These are phyloP conservation scores for Lepidurus apus DNA, from an alignment of 1,140 invertebrate genomes.

Conservation along the genomic window DNA sequence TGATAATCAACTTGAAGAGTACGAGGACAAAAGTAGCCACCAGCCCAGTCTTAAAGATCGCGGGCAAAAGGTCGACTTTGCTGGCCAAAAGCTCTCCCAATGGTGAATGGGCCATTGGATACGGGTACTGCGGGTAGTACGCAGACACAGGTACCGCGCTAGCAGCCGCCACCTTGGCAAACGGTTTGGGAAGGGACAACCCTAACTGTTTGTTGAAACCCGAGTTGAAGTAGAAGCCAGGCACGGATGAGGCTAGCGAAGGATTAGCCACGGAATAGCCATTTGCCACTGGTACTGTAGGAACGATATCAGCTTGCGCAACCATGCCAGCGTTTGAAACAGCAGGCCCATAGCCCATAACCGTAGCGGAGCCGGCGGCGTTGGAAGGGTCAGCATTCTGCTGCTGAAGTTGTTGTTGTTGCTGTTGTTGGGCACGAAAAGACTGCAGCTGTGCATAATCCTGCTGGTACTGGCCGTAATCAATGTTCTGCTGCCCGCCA, in stretches of 20 bases:
- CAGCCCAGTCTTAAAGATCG: constrained; percentile 31
- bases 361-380: not conserved
- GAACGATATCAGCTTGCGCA: constrained; percentile 17
- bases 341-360: constrained; percentile 10
- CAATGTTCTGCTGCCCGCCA: not conserved
- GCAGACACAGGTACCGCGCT: not conserved
- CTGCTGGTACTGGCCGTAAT: not conserved
- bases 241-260: not conserved
- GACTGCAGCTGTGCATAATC: not conserved
- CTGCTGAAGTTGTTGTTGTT: not conserved
- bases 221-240: constrained; percentile 30
- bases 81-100: constrained; percentile 30
- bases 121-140: not conserved
- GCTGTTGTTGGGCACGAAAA: not conserved
- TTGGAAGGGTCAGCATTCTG: not conserved
- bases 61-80: constrained; percentile 31
- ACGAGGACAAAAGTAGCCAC: constrained; percentile 24
- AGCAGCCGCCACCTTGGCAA: not conserved
- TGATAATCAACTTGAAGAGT: constrained; percentile 28
- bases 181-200: not conserved
- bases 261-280: not conserved
- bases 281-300: not conserved
- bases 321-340: not conserved
- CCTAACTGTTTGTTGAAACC: constrained; percentile 30
- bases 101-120: constrained; percentile 25